These are phyloP conservation scores for Argyresthia goedartella DNA, from an alignment of 2,888 invertebrate genomes.

Conservation along the genomic window DNA sequence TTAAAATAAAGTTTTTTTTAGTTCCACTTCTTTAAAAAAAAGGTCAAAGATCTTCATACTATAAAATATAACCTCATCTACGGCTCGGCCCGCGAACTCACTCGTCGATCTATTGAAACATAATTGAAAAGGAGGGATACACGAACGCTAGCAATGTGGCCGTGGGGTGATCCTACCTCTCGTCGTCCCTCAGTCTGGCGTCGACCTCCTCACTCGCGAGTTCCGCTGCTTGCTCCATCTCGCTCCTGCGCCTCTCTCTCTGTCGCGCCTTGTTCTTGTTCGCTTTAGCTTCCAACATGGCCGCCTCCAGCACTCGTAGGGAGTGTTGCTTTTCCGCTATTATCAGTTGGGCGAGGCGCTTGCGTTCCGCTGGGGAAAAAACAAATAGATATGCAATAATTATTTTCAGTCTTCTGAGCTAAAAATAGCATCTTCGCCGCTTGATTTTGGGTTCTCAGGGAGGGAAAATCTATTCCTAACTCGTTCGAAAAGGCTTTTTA, in stretches of 20 bases:
- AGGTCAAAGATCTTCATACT: too few species aligned
- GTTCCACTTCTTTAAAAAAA: too few species aligned
- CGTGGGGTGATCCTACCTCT: slow-evolving; percentile 28
- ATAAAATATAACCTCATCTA: too few species aligned
- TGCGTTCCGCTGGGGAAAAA: slow-evolving; percentile 42
- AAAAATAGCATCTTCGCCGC: too few species aligned
- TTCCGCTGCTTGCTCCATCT: slow-evolving; percentile 34
- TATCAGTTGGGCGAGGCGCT: slow-evolving; percentile 55
- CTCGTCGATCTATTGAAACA: too few species aligned
- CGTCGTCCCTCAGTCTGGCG: slow-evolving; percentile 42
- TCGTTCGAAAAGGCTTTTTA: too few species aligned
- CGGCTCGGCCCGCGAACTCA: too few species aligned
- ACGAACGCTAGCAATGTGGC: too few species aligned
- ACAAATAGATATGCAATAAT: neutral
- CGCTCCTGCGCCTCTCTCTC: slow-evolving; percentile 31
- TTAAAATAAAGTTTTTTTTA: too few species aligned
- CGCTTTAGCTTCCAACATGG: slow-evolving; percentile 57
- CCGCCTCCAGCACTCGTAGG: slow-evolving; percentile 49
- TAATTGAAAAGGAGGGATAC: too few species aligned
- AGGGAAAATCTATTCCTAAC: too few species aligned
- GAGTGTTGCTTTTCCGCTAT: slow-evolving; percentile 61
- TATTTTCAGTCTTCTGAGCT: neutral
- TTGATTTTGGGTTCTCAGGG: too few species aligned
- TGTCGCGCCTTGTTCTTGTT: slow-evolving; percentile 38
- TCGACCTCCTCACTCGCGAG: slow-evolving; percentile 47